Base-by-base conservation (phyloP, 2,113 vertebrate genomes). In the Eubucco bourcierii region DNA sequence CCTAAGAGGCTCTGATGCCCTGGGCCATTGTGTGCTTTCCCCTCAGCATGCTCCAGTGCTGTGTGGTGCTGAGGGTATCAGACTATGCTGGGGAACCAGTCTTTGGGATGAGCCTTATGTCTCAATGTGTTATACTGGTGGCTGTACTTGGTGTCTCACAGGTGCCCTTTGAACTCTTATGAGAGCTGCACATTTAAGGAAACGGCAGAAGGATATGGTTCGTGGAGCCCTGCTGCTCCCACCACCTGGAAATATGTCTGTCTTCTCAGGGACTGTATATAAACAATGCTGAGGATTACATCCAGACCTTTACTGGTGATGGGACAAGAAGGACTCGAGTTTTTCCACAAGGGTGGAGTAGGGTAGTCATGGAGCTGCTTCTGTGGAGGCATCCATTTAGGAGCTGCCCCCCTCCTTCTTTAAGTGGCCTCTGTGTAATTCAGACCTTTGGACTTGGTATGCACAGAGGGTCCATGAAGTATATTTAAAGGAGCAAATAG, bases 401-500 rank as follows among this genome's bases (percentile, higher is more conserved):
- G 64, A 82, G 16, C n/a, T 82, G 19, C 15, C 4, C 2, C 3
- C n/a, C 59, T 80, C 27, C 41, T 44, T 0, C 28, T 88, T 80
- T 50, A 84, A 61, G 16, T 87, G 52, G 15, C 15, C 12, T 66
- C 47, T 63, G 13, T 81, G 3, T 21, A 58, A 27, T 61, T 84
- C n/a, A 63, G 59, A 33, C 37, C 24, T 88, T 96, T 66, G 59
- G 50, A 61, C 44, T 72, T 37, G 34, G 15, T 86, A 15, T 78
- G 83, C 13, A 72, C 33, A 34, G 61, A 39, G 33, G 73, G 31
- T 83, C 79, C 46, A 6, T 70, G 55, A 68, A 70, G 21, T 81
- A 23, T 79, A 60, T 81, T 90, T 84, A 73, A 94, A 86, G 16
- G 18, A 73, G 39, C 81, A 95, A 90, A 86, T 59, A 81, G 50